phyloP scores from a whole-genome alignment of 2,888 invertebrate species.

The Piscicola geometra region DNA sequence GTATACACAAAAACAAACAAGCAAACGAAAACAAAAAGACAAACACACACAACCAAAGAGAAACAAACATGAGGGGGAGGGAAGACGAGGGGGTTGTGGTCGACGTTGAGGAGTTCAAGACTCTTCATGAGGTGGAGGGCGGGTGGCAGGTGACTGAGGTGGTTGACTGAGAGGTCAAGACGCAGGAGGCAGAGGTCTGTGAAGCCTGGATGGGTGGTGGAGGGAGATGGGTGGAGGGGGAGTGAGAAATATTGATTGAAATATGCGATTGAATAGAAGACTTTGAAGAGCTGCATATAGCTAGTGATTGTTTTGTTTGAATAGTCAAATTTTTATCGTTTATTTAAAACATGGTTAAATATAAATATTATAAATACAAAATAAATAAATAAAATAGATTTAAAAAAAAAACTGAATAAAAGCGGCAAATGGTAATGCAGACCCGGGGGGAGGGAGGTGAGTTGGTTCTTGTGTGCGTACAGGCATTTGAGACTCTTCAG shows the following conservation, averaged over 20 bases:
- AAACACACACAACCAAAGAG: background rate
- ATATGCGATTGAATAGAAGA: too few relatives aligned
- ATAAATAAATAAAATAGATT: background rate
- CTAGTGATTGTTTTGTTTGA: too few relatives aligned
- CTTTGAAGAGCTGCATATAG: too few relatives aligned
- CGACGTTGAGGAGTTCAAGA: slow-evolving; percentile 74
- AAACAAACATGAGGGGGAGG: slow-evolving; percentile 77
- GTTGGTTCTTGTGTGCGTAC: slow-evolving; percentile 77
- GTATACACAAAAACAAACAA: too few relatives aligned
- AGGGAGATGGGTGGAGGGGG: too few relatives aligned
- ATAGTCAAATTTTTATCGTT: too few relatives aligned
- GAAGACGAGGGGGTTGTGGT: slow-evolving; percentile 83
- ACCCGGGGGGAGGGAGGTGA: slow-evolving; percentile 53
- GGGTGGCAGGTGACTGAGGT: slow-evolving; percentile 79
- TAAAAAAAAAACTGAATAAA: too few relatives aligned
- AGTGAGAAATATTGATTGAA: too few relatives aligned
- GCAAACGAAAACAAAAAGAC: too few relatives aligned
- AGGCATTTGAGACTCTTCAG: slow-evolving; percentile 72
- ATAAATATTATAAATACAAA: background rate
- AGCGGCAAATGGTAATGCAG: too few relatives aligned
- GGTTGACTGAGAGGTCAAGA: slow-evolving; percentile 83
- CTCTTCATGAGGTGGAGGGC: slow-evolving; percentile 81
- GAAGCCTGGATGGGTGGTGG: slow-evolving; percentile 1
- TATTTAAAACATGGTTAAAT: background rate
- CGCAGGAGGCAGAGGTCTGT: slow-evolving; percentile 62